Evolutionary conservation across 2,113 vertebrate genomes (phyloP).

Genomic region (Pitta sordida): DNA sequence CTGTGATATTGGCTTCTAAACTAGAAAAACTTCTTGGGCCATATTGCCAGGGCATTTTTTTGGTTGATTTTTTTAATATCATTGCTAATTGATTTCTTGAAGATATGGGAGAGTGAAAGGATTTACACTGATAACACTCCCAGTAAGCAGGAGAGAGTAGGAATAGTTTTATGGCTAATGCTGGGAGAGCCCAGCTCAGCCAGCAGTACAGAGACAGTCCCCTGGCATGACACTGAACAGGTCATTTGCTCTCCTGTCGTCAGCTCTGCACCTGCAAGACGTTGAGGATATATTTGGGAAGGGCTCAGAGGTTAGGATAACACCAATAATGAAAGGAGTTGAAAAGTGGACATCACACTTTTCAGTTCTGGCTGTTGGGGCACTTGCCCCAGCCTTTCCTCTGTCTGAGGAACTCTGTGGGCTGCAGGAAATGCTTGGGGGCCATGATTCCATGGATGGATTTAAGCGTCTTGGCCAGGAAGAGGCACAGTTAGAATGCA

Average conservation of each 20-base stretch:
- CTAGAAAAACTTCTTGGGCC: background rate
- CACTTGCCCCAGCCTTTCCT: background rate
- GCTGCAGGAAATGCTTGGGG: fast-evolving
- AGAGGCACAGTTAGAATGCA: background rate
- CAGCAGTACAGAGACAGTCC: background rate
- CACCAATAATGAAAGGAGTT: background rate
- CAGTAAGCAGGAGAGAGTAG: background rate
- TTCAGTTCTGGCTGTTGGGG: background rate
- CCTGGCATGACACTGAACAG: background rate
- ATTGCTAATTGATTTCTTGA: background rate
- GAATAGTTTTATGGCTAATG: background rate
- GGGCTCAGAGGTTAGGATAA: background rate
- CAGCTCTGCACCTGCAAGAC: background rate
- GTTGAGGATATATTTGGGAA: background rate
- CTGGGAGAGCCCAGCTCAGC: background rate
- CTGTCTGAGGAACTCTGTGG: background rate
- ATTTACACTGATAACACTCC: background rate
- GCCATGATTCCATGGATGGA: fast-evolving
- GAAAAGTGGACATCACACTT: background rate
- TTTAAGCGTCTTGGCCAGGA: background rate
- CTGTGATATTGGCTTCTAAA: background rate
- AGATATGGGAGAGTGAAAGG: background rate
- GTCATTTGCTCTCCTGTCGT: background rate
- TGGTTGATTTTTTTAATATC: background rate
- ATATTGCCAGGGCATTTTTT: background rate